Conservation (phyloP, 1,140 invertebrate genomes). For the Hydropsyche tenuis region DNA sequence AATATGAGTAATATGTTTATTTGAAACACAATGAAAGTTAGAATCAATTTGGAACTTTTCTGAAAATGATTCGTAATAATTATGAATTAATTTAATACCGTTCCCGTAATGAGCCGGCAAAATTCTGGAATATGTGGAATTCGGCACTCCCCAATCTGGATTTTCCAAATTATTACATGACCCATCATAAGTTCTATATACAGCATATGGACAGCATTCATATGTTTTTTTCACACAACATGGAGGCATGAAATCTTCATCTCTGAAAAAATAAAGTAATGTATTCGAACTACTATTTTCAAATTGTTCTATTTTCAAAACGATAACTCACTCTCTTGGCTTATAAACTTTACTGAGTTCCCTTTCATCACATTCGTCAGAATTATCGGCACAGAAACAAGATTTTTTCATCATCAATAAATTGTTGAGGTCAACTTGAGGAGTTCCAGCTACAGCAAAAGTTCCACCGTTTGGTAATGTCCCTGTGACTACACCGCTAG, state of each 20-base stretch:
- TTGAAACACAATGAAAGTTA: no score
- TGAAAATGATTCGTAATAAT: neutral
- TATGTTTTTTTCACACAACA: constrained; percentile 15
- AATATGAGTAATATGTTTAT: neutral
- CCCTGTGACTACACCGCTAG: no score
- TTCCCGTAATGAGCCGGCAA: constrained; percentile 69
- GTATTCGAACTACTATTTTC: neutral
- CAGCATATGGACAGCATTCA: neutral
- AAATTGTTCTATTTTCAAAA: no score
- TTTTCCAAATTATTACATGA: constrained; percentile 70
- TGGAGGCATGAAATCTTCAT: constrained; percentile 15
- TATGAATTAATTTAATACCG: constrained; percentile 54
- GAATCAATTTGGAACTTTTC: no score
- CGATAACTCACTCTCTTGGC: neutral
- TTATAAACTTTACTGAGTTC: neutral
- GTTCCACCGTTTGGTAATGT: no score
- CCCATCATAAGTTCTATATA: constrained; percentile 69
- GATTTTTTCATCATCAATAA: no score
- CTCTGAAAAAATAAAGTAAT: neutral
- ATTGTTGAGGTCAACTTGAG: no score
- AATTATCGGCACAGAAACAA: neutral
- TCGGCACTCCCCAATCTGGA: constrained; percentile 66
- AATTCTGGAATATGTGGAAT: constrained; percentile 70
- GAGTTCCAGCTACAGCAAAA: no score
- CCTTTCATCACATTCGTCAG: neutral